Base-by-base conservation (phyloP, 2,888 invertebrate genomes). In the Ormyrus rosae region DNA sequence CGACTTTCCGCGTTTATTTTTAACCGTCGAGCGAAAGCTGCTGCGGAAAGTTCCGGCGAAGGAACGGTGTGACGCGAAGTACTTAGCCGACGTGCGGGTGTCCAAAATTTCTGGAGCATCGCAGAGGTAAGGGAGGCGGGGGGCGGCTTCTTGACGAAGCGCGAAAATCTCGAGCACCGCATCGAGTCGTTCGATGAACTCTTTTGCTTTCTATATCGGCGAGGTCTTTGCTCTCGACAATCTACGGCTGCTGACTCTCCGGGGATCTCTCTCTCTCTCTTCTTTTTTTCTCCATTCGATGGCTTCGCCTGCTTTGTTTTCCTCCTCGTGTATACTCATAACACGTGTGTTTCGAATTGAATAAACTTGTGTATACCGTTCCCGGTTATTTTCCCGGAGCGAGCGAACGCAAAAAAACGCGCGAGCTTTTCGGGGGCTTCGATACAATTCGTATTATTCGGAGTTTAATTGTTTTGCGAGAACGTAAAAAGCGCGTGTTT, bases 101-200 rank as follows among this genome's bases (percentile, higher is more conserved):
- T 11, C 11, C 45, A 64, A 64, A 64, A 48, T 64, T n/a, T 11
- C 45, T 13, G 19, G 7, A 19, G 70, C 13, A 4, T 34, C 34
- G 34, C 2, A 0, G 34, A 34, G 34, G 34, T 34, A 48, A 46
- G 13, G 19, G 19, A 19, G 19, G 19, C 19, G 19, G 19, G 19
- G 19, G 19, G 19, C 6, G 10, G 6, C 3, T n/a, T 5, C 5
- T 10, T 7, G 19, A 74, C 50, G 58, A 48, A 65, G 56, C 50
- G 58, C 73, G 58, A 74, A 74, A 74, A 56, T 50, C 50, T 56
- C 71, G 61, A 61, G 61, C 8, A 34, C 13, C 45, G 34, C n/a
- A 58, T 10, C 60, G 34, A 34, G 11, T 58, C 65, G 67, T 68
- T 75, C 68, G 67, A 74, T 58, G 60, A 74, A 74, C 65, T 58